Base-by-base conservation (phyloP, 2,888 invertebrate species). In the Tolmerus cingulatus region DNA sequence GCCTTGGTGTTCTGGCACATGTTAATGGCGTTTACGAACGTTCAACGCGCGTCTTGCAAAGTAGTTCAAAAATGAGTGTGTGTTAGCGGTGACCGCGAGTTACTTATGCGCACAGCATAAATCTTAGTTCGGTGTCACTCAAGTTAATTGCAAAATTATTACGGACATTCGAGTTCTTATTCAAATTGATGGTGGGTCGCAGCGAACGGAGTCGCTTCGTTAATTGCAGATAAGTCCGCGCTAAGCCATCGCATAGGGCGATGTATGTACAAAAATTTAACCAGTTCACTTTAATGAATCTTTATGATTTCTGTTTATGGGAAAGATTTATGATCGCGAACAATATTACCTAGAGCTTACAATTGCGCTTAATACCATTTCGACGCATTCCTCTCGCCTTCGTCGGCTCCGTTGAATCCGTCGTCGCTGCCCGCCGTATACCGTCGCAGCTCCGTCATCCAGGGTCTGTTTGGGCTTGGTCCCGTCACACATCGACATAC, bases 141-240 rank as follows among this genome's bases (percentile, higher is more conserved):
- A 88, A 88, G 88, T 88, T 88, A 88, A 88, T 88, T 88, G 88
- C 88, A 88, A 88, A 88, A 87, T 88, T 88, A 88, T 88, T 87
- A 87, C 87, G 86, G 76, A 76, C 77, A 86, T 77, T 86, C 84
- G 74, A 37, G 84, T 87, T 88, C 88, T 88, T 88, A 87, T 88
- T 88, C 88, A 87, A 88, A 88, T 88, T 88, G 86, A 88, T 66
- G 87, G 87, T 82, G 86, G 87, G 88, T 88, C 82, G 86, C 87
- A 79, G 55, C 87, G 74, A 85, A 77, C 76, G 66, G 66, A 86
- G 84, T 84, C 66, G 84, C 84, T 84, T 74, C 66, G 84, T 84
- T 84, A 84, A 84, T 84, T 84, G 84, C 84, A 84, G 84, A 84
- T 84, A 84, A 84, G 84, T 66, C 74, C 9, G 37, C n/a, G 37